Evolutionary conservation across 1,140 invertebrate species (phyloP), one percentile per base, ranked within the genome.

Genomic region (Radopholus similis): DNA sequence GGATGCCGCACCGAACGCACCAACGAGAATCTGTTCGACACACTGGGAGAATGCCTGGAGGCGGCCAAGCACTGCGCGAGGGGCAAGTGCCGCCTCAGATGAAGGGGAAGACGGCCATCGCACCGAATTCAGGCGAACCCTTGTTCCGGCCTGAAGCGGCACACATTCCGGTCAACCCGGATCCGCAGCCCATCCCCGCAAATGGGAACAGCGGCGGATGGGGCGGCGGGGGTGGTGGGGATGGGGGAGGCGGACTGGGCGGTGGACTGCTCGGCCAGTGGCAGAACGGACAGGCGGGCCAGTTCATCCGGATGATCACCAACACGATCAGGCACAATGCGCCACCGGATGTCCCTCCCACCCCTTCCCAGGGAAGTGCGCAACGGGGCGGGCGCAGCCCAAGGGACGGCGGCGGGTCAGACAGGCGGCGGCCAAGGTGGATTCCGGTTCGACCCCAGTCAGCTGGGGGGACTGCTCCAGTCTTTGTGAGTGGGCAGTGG

Each of bases 1-100:
- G 78, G 78, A n/a, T 80, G 78, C 56, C 23, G 54, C 28, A 80
- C 81, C 11, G 69, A 70, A 28, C 65, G 74, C 18, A 80, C 81
- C 21, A 80, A 80, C 57, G 69, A 77, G 6, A 80, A 80, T 72
- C 63, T 80, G 21, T 80, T 80, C 56, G 75, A 77, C 21, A 56
- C 65, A 35, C 53, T 63, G 51, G 56, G 65, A 23, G 51, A 74
- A 42, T 78, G 77, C 42, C 42, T 59, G 44, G 63, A 60, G 38
- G 68, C 77, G 30, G 72, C 76, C n/a, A 34, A 55, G 23, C 32
- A 71, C 40, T 78, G 77, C 63, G 35, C 40, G 49, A 60, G 40
- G 26, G 57, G 58, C 42, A 26, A 8, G 35, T 59, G 26, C n/a
- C 23, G 21, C 35, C 21, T 18, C 9, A n/a, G 11, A 34, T 59